Conservation (phyloP, 1,140 invertebrate species). For the Drosophila fuyamai region DNA sequence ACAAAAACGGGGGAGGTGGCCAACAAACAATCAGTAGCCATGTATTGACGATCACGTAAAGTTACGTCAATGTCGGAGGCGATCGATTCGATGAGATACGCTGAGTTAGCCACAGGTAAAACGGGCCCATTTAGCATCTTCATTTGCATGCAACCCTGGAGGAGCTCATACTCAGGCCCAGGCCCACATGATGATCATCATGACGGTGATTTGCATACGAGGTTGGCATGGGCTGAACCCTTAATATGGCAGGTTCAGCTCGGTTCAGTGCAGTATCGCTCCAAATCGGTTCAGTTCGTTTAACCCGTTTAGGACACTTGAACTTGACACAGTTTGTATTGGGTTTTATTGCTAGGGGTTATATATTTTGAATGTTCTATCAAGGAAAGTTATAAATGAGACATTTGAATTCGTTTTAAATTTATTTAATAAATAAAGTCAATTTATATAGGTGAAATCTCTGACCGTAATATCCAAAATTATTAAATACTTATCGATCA, state of each 20-base stretch:
- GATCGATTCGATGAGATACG: conserved; percentile 35
- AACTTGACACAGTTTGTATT: conserved; percentile 57
- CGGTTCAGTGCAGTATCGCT: conserved; percentile 25
- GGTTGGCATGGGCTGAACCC: conserved; percentile 45
- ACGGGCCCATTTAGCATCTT: conserved; percentile 54
- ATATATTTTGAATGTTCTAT: not conserved
- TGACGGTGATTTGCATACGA: conserved; percentile 42
- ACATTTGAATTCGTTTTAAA: no score
- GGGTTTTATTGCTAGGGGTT: no score
- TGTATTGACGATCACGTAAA: conserved; percentile 60
- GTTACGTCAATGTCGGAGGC: conserved; percentile 67
- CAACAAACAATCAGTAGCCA: conserved; percentile 21
- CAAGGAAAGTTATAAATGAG: no score
- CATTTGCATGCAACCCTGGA: conserved; percentile 68
- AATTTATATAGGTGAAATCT: conserved; percentile 26
- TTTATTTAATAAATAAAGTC: conserved; percentile 2
- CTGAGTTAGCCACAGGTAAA: conserved; percentile 26
- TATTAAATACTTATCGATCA: conserved; percentile 30
- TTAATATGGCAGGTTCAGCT: conserved; percentile 32
- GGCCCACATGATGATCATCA: conserved; percentile 26
- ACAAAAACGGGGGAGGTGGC: conserved; percentile 4
- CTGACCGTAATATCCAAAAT: conserved; percentile 1
- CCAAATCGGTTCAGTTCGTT: conserved; percentile 19
- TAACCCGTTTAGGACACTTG: conserved; percentile 18
- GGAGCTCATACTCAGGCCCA: conserved; percentile 27